Evolutionary conservation across 1,140 invertebrate species (phyloP).

Genomic region (Orchesella cincta): DNA sequence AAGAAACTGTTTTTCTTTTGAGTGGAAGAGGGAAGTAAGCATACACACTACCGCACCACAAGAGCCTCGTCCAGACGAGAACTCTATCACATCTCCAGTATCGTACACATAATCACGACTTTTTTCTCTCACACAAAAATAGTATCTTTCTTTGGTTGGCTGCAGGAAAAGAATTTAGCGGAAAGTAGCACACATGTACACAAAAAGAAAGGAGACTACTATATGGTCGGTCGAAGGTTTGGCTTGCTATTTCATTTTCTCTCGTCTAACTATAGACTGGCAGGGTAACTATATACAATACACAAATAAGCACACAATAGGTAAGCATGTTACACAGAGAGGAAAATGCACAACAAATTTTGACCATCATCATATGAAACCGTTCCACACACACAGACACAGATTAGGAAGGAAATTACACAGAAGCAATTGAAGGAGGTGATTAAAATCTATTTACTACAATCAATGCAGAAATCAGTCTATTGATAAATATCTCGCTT

Average conservation of each 20-base stretch:
- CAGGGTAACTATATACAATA: neutral
- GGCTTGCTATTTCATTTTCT: neutral
- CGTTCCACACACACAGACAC: no score
- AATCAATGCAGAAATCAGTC: no score
- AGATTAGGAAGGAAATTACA: neutral
- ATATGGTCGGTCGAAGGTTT: no score
- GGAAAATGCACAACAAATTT: no score
- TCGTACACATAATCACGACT: slow-evolving; percentile 7
- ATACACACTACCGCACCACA: slow-evolving; percentile 10
- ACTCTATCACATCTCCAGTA: slow-evolving; percentile 17
- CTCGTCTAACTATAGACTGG: neutral
- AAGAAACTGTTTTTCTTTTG: neutral
- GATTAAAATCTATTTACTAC: neutral
- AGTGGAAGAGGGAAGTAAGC: neutral
- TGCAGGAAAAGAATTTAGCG: neutral
- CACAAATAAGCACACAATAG: neutral
- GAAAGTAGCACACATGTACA: neutral
- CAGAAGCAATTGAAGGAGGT: neutral
- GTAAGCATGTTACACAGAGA: neutral
- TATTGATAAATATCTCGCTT: no score
- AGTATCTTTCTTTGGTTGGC: slow-evolving; percentile 2
- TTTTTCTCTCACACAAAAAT: neutral
- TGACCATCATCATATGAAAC: no score
- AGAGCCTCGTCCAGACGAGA: neutral
- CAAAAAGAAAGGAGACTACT: neutral